Evolutionary conservation across 2,113 vertebrate species (phyloP), one percentile per base, ranked within the genome.

Genomic region (Onychorhynchus coronatus): DNA sequence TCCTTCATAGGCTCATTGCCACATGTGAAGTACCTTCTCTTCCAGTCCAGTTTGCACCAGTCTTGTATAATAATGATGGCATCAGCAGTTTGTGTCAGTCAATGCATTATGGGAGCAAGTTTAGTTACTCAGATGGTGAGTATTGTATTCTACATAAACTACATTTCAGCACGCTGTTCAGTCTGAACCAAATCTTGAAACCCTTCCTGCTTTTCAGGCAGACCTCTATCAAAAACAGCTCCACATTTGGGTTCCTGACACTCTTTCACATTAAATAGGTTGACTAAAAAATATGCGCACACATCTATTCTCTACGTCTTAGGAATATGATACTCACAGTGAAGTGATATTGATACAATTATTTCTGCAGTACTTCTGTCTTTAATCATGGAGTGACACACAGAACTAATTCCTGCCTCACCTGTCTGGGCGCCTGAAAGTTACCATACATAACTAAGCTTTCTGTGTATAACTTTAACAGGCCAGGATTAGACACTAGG

Each of bases 181-280:
- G 25, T 15, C 16, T 65, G 33, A 84, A 72, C 10, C 0, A 3
- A 87, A 50, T 12, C 31, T 63, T 72, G 25, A 76, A 84, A n/a
- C 14, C 11, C 9, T 79, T 91, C 46, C n/a, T 67, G 52, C 35
- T 53, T 53, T 80, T 59, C 49, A 73, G 22, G 31, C 13, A 77
- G 47, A n/a, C 5, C 13, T 85, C 74, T 41, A 1, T 53, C 31
- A 30, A 62, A 82, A 82, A 27, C 21, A 86, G 11, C 33, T 84
- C 33, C 14, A 42, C 9, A 56, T 39, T 41, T n/a, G 12, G 1
- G 0, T 44, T 47, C 2, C 5, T 4, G 2, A 70, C 14, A 39
- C 20, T 27, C 65, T 73, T 50, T 70, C 53, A 88, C 35, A 31
- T 76, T 61, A 52, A 56, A 52, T 7, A 35, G 20, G 31, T 18